These are phyloP conservation scores for Dendrocopos noguchii DNA, from an alignment of 2,113 vertebrate species.

Conservation along the genomic window DNA sequence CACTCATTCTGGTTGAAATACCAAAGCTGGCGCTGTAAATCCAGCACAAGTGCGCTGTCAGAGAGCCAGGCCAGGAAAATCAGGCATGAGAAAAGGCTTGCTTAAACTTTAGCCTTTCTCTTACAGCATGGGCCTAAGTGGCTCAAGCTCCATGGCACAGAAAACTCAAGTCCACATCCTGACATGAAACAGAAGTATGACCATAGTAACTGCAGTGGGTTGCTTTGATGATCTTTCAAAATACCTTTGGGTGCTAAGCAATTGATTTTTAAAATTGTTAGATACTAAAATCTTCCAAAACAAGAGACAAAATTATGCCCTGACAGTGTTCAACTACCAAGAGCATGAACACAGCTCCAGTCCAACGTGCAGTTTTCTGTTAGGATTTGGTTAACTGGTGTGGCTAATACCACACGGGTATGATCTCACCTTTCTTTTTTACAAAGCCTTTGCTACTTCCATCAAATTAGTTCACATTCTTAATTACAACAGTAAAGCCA, in stretches of 20 bases:
- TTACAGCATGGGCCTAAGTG: background rate
- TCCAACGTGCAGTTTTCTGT: background rate
- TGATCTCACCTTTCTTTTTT: background rate
- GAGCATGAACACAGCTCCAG: background rate
- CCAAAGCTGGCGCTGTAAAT: background rate
- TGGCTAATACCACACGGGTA: background rate
- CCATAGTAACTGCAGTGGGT: background rate
- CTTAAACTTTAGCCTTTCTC: background rate
- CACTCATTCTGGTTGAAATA: background rate
- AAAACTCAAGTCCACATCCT: background rate
- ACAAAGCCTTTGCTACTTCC: background rate
- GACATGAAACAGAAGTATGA: background rate
- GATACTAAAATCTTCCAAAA: background rate
- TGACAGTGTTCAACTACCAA: background rate
- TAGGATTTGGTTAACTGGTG: background rate
- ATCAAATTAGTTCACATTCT: background rate
- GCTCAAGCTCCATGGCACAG: background rate
- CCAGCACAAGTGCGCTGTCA: background rate
- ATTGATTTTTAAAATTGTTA: background rate
- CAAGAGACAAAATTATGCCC: background rate
- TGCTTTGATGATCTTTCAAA: background rate
- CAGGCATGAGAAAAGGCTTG: background rate
- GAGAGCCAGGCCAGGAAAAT: background rate
- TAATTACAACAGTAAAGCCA: background rate
- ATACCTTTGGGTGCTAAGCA: background rate